Evolutionary conservation across 53 echinoderm and acorn worm species (phyloP).

Genomic region (Henricia sp.): DNA sequence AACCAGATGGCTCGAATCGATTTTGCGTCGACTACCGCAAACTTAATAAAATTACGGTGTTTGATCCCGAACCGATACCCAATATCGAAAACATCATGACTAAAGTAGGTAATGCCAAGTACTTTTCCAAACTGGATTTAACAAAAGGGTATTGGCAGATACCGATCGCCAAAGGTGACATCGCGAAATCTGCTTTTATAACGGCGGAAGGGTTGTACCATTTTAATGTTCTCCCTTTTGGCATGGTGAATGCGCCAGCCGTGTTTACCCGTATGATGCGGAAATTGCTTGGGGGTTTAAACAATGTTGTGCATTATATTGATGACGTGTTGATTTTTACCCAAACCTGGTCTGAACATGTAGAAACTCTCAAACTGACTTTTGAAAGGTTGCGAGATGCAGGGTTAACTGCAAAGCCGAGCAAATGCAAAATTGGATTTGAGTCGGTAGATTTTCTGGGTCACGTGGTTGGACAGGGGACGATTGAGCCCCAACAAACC

Average conservation of each 20-base stretch:
- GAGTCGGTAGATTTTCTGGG: conserved; percentile 63
- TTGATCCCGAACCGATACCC: conserved; percentile 74
- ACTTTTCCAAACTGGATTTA: conserved; percentile 64
- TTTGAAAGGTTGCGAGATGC: conserved; percentile 46
- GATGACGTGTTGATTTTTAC: conserved; percentile 68
- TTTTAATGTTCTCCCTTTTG: conserved; percentile 65
- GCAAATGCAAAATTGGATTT: conserved; percentile 64
- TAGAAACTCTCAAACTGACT: conserved; percentile 14
- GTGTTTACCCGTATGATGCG: conserved; percentile 64
- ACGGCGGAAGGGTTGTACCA: conserved; percentile 62
- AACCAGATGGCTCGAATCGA: conserved; percentile 60
- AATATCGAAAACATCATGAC: conserved; percentile 52
- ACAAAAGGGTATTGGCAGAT: conserved; percentile 80
- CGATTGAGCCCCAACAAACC: no score
- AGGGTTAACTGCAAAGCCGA: conserved; percentile 64
- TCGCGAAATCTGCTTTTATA: conserved; percentile 55
- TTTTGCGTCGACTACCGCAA: conserved; percentile 65
- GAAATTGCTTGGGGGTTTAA: conserved; percentile 39
- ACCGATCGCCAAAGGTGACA: conserved; percentile 45
- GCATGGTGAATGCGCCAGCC: conserved; percentile 66
- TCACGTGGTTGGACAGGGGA: conserved; percentile 58
- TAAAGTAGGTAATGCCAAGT: conserved; percentile 17
- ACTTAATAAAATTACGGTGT: conserved; percentile 49
- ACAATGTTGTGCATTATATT: conserved; percentile 60
- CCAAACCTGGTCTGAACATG: conserved; percentile 61